Percentiles rank a stretch among this genome's conserved stretches.
These are phyloP conservation scores for Brassicogethes aeneus DNA, from an alignment of 2,888 invertebrate genomes.

Conservation along the genomic window DNA sequence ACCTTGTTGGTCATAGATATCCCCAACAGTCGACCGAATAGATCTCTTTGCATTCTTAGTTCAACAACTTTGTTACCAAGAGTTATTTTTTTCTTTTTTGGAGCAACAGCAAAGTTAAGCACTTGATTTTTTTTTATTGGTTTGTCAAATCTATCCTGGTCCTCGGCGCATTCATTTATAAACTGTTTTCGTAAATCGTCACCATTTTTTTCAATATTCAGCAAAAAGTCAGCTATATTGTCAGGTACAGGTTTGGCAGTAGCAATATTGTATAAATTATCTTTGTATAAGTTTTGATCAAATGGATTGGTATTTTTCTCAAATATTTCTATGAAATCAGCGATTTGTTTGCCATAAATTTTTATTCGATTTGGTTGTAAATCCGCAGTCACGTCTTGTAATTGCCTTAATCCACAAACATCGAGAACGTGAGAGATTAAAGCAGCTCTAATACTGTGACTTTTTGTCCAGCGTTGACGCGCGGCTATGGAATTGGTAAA, in stretches of 20 bases:
- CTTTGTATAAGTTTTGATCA: slow-evolving; percentile 12
- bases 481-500: slow-evolving; percentile 16
- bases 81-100: slow-evolving; percentile 15
- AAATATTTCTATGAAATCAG: slow-evolving; percentile 12
- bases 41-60: slow-evolving; percentile 12
- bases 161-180: slow-evolving; percentile 20
- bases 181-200: slow-evolving; percentile 18
- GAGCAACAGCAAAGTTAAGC: slow-evolving; percentile 17
- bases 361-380: slow-evolving; percentile 16
- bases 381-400: slow-evolving; percentile 24
- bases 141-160: slow-evolving; percentile 20
- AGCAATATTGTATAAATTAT: slow-evolving; percentile 20
- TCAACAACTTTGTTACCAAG: slow-evolving; percentile 20
- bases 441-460: slow-evolving; percentile 17
- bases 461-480: slow-evolving; percentile 26
- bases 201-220: slow-evolving; percentile 20
- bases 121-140: slow-evolving; percentile 19
- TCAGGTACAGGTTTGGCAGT: slow-evolving; percentile 19
- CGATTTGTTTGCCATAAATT: slow-evolving; percentile 13
- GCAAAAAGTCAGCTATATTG: slow-evolving; percentile 15
- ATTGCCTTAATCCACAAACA: slow-evolving; percentile 16
- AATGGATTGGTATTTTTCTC: slow-evolving; percentile 18
- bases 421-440: slow-evolving; percentile 20
- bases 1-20: slow-evolving; percentile 9
- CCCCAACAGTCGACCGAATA: slow-evolving; percentile 15